A percentile compares a stretch with the other conserved stretches of the same genome.
phyloP scores from a whole-genome alignment of 2,888 invertebrate species.

The Dynastes grantii region DNA sequence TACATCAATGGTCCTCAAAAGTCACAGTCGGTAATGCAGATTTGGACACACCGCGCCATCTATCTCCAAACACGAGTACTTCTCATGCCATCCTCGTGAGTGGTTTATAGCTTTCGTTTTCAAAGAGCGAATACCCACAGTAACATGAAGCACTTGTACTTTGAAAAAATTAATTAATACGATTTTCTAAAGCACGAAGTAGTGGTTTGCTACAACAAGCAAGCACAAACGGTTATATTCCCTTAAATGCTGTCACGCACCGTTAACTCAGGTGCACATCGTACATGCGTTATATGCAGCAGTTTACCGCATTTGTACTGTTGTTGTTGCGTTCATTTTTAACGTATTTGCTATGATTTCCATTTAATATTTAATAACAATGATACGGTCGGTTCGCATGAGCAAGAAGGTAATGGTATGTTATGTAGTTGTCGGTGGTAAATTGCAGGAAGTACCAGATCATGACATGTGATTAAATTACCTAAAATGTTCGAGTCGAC shows the following conservation, averaged over 20 bases:
- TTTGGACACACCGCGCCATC: too few species aligned
- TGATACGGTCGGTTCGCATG: conserved; percentile 24
- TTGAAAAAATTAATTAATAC: too few species aligned
- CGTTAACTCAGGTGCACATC: background rate
- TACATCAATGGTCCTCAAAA: too few species aligned
- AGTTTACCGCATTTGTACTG: conserved; percentile 4
- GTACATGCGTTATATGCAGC: background rate
- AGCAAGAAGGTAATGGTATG: conserved; percentile 35
- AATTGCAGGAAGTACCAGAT: conserved; percentile 41
- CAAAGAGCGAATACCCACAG: too few species aligned
- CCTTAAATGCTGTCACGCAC: conserved; percentile 1
- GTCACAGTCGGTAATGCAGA: too few species aligned
- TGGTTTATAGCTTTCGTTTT: too few species aligned
- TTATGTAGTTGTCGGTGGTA: conserved; percentile 1
- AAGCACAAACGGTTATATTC: conserved; percentile 6
- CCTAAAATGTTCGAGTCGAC: conserved; percentile 29
- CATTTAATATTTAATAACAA: conserved; percentile 67
- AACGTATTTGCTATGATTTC: conserved; percentile 69
- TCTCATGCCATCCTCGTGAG: too few species aligned
- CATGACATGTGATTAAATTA: conserved; percentile 42
- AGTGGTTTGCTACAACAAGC: too few species aligned
- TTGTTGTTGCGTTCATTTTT: conserved; percentile 57
- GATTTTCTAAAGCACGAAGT: too few species aligned
- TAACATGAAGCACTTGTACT: too few species aligned
- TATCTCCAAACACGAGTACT: too few species aligned